phyloP scores from a whole-genome alignment of 2,113 vertebrate genomes.

The Megaceryle maxima region DNA sequence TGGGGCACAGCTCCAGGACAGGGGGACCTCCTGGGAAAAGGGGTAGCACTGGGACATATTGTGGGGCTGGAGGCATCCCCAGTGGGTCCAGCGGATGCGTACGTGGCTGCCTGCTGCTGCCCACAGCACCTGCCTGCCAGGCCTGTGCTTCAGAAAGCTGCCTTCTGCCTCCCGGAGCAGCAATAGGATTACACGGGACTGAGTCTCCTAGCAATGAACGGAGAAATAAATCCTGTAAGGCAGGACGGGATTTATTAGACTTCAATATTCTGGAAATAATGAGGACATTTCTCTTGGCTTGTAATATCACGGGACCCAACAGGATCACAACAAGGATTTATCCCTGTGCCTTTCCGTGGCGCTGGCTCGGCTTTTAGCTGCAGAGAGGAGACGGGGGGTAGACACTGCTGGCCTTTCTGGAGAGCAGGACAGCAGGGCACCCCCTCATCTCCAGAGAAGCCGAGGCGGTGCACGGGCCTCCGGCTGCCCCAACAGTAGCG shows the following conservation, averaged over 20 bases:
- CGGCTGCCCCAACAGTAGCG: background rate
- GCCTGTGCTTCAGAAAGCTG: background rate
- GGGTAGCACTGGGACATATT: background rate
- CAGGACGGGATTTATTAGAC: constrained; percentile 62
- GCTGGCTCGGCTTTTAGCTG: background rate
- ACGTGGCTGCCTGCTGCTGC: background rate
- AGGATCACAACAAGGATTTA: constrained; percentile 52
- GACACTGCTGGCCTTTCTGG: background rate
- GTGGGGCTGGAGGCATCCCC: background rate
- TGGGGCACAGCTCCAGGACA: background rate
- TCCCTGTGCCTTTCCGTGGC: background rate
- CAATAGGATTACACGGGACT: constrained; percentile 62
- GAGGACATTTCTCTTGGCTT: constrained; percentile 54
- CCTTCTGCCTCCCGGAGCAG: background rate
- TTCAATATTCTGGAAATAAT: constrained; percentile 67
- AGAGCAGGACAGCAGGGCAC: background rate
- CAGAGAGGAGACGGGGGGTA: background rate
- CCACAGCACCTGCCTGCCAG: background rate
- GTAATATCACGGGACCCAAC: constrained; percentile 45
- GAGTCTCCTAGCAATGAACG: constrained; percentile 42
- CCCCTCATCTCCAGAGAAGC: background rate
- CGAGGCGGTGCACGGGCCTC: rapidly evolving
- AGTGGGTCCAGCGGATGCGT: rapidly evolving
- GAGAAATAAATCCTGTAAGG: constrained; percentile 65
- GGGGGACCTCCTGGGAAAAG: background rate